These are phyloP conservation scores for Rhopalosiphum padi DNA, from an alignment of 1,140 invertebrate genomes.

Conservation along the genomic window DNA sequence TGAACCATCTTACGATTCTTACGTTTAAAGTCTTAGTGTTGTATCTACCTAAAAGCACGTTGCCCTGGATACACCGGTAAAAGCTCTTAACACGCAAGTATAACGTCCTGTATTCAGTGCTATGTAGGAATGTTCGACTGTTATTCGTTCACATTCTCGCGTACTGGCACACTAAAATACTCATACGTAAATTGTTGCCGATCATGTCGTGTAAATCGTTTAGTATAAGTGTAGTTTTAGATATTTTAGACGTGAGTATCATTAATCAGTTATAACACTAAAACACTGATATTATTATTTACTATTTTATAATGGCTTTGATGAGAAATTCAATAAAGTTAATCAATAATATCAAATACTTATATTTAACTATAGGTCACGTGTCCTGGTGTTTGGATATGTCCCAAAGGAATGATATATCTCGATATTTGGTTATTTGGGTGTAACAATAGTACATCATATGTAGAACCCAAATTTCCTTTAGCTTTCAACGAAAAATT, in stretches of 20 bases:
- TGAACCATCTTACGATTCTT: constrained; percentile 31
- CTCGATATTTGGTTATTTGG: constrained; percentile 70
- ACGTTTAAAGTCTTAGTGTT: background rate
- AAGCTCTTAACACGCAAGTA: constrained; percentile 42
- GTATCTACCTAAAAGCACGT: constrained; percentile 8
- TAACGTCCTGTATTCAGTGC: background rate
- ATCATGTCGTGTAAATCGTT: constrained; percentile 36
- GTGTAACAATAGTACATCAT: constrained; percentile 68
- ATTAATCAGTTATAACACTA: background rate
- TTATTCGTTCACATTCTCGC: background rate
- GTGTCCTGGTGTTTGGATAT: constrained; percentile 78
- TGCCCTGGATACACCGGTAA: constrained; percentile 16
- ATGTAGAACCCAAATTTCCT: constrained; percentile 70
- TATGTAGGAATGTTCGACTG: constrained; percentile 24
- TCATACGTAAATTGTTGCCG: background rate
- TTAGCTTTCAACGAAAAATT: constrained; percentile 72
- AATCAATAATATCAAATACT: background rate
- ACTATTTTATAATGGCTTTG: background rate
- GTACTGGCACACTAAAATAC: too few species aligned
- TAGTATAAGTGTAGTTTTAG: constrained; percentile 17
- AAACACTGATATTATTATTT: background rate
- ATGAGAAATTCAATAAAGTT: background rate
- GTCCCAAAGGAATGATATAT: constrained; percentile 73
- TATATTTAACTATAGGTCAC: constrained; percentile 66
- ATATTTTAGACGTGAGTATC: constrained; percentile 42